Percentiles rank a stretch among this genome's conserved stretches.
These are phyloP conservation scores for Neotragus moschatus DNA, from an alignment of 2,113 vertebrate genomes.

Conservation along the genomic window DNA sequence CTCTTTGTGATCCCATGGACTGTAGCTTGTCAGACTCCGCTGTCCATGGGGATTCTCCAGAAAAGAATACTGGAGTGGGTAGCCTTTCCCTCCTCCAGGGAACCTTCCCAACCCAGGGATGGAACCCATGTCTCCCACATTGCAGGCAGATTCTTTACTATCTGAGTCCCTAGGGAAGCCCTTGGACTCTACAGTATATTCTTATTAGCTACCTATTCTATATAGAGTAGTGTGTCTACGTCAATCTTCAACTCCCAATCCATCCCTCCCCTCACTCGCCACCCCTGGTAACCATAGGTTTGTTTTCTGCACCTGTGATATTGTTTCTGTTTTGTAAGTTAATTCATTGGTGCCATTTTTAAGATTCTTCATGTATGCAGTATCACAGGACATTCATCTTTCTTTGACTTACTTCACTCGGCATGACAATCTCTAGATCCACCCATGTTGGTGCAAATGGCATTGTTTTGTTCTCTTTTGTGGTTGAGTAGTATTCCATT, in stretches of 20 bases:
- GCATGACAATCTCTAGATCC: not conserved
- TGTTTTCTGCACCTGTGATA: not conserved
- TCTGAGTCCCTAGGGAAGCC: not conserved
- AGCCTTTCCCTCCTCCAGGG: not conserved
- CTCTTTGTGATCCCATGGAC: not conserved
- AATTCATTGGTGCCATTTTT: not conserved
- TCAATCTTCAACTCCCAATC: not conserved
- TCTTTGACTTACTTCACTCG: not conserved
- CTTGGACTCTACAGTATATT: not conserved
- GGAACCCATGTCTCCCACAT: not conserved
- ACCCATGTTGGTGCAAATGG: not conserved
- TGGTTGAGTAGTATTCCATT: not conserved
- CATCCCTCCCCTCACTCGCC: not conserved
- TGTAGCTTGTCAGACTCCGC: not conserved
- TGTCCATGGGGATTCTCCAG: not conserved
- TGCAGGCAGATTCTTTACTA: not conserved
- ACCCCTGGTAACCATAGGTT: not conserved
- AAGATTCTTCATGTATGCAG: not conserved
- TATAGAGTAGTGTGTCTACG: not conserved
- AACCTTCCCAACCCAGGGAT: not conserved
- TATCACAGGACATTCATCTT: not conserved
- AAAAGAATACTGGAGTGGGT: not conserved
- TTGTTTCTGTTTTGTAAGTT: not conserved
- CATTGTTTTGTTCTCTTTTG: not conserved
- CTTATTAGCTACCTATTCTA: not conserved